Percentiles rank a stretch among this genome's conserved stretches.
Evolutionary conservation across 2,113 vertebrate genomes (phyloP).

Genomic region (Microcebus murinus): DNA sequence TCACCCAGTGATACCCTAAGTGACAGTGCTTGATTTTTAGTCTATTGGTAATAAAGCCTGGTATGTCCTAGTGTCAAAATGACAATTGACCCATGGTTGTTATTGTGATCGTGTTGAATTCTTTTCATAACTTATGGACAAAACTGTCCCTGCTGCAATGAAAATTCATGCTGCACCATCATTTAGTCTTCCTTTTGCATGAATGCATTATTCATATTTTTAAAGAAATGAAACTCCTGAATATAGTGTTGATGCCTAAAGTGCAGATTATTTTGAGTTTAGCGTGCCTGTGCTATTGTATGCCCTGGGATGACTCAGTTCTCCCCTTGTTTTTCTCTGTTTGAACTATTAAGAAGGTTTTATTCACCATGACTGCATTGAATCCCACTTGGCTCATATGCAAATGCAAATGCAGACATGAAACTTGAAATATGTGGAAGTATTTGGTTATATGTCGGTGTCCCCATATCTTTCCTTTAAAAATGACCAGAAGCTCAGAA

Average conservation of each 20-base stretch:
- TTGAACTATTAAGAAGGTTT: neutral
- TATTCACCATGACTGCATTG: neutral
- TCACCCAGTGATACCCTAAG: neutral
- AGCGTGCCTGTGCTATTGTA: neutral
- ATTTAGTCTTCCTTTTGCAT: neutral
- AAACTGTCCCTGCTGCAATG: neutral
- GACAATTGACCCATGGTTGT: neutral
- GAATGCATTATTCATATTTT: neutral
- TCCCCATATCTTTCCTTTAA: neutral
- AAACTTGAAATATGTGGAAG: neutral
- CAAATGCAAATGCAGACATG: neutral
- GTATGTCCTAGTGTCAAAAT: neutral
- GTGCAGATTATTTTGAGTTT: slow-evolving; percentile 8
- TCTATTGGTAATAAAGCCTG: neutral
- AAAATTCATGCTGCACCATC: neutral
- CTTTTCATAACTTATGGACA: neutral
- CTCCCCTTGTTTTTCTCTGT: neutral
- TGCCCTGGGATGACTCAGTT: neutral
- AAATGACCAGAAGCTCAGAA: neutral
- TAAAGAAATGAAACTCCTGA: neutral
- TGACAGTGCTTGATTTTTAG: neutral
- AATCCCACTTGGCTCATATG: neutral
- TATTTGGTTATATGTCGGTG: neutral
- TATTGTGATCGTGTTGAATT: neutral
- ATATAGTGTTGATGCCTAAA: neutral